Evolutionary conservation across 2,797 vertebrate genomes (phyloP).

Genomic region (Trichosurus vulpecula): DNA sequence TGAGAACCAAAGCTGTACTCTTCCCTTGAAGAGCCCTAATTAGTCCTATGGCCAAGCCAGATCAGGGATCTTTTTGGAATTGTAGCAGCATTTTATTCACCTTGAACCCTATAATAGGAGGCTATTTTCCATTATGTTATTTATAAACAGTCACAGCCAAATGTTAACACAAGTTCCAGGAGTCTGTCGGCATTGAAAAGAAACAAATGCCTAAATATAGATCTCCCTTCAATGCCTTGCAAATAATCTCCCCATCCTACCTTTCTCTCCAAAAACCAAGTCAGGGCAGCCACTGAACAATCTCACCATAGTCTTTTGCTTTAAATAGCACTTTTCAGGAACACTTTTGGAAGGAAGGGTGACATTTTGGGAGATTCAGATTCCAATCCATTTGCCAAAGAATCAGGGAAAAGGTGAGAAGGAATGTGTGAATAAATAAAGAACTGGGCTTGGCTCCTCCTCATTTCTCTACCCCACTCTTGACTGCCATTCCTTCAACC

Average conservation of each 20-base stretch:
- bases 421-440: constrained; percentile 2
- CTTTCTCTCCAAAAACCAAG: not conserved
- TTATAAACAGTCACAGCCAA: not conserved
- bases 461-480: not conserved
- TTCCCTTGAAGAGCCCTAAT: not conserved
- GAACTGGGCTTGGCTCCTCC: not conserved
- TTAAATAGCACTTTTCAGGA: not conserved
- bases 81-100: not conserved
- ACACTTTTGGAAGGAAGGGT: not conserved
- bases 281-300: not conserved
- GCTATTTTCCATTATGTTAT: not conserved
- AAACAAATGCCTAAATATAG: not conserved
- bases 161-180: not conserved
- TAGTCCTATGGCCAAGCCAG: not conserved
- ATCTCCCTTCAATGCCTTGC: not conserved
- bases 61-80: not conserved
- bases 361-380: not conserved
- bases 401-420: accelerated
- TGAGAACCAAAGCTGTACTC: not conserved
- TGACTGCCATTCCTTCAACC: not conserved
- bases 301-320: not conserved
- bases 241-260: not conserved
- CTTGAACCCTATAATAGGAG: not conserved
- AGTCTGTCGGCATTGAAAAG: not conserved
- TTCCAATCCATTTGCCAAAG: not conserved